Evolutionary conservation across 2,113 vertebrate species (phyloP), one percentile per base, ranked within the genome.

Genomic region (Dolichallabes microphthalmus): DNA sequence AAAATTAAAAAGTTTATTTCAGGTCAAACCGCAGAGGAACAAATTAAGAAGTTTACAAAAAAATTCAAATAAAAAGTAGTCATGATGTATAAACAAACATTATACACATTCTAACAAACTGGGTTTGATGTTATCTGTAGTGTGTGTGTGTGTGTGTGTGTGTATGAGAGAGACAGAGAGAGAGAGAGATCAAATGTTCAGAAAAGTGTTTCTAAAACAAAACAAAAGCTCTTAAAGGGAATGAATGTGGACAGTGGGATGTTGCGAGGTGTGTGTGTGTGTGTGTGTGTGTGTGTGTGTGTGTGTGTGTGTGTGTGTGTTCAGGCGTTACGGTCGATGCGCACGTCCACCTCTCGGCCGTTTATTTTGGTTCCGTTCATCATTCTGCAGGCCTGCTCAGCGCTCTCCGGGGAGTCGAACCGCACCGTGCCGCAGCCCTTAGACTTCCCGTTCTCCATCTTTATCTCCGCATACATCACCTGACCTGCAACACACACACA

Each of bases 331-430:
- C 97, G 97, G 93, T 99, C 98, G 88, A 99, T 94, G 89, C 97
- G 98, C 84, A 99, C 98, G 78, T 99, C 98, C 82, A 99, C 98
- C 94, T 99, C 98, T 92, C 98, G 93, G 88, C 98, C 98, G 84
- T 96, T 99, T 93, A 99, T 99, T 94, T 98, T 99, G 87, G 97
- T 98, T 93, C 97, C 97, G 30, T 99, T 99, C 98, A 99, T 99
- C 95, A 98, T 93, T 89, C 96, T 95, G 94, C 97, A 98, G 85
- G 98, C 97, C 88, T 97, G 97, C 89, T 99, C 97, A 0, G 98
- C 98, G n/a, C 96, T 97, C 94, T 99, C 98, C 13, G 97, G 94
- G 9, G 95, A 97, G 90, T 99, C 98, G 88, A 98, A 99, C 86
- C 97, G 94, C 85, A 99, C 98, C 0, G 97, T 99, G 78, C 98